Conservation (phyloP, 2,888 invertebrate species). For the Mimachlamys varia region DNA sequence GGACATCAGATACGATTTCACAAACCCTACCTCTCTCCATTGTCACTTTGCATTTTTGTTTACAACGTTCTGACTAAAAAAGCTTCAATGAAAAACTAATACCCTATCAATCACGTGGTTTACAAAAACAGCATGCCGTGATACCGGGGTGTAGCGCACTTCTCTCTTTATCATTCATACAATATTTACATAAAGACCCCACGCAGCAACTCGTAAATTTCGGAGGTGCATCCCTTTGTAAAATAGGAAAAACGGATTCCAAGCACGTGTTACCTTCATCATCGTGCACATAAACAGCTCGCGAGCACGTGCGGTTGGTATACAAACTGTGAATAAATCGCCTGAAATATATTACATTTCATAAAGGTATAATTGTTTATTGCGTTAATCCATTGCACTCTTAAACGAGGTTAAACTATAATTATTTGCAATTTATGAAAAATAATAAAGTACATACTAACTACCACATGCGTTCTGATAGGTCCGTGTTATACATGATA, state of each 20-base stretch:
- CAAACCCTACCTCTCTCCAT: not conserved
- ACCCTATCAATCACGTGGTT: not conserved
- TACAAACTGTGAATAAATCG: not conserved
- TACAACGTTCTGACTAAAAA: not conserved
- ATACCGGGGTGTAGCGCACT: not conserved
- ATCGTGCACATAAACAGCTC: not conserved
- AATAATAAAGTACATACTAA: not conserved
- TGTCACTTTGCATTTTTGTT: not conserved
- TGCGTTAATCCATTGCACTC: not conserved
- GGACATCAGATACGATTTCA: not conserved
- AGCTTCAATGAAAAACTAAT: not conserved
- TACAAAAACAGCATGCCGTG: not conserved
- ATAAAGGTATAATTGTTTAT: not conserved
- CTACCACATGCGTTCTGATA: not conserved
- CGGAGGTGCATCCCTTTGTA: not conserved
- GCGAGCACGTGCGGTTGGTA: not conserved
- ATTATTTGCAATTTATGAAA: not conserved
- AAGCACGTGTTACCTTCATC: conserved; percentile 24
- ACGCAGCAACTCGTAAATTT: conserved; percentile 13
- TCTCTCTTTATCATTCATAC: not conserved
- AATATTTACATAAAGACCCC: conserved; percentile 18
- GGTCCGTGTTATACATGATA: too few species aligned
- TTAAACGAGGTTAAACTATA: not conserved
- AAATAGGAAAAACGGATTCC: not conserved
- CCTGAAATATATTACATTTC: not conserved